Evolutionary conservation across 2,113 vertebrate genomes (phyloP).

Genomic region (Rhinoderma darwinii): DNA sequence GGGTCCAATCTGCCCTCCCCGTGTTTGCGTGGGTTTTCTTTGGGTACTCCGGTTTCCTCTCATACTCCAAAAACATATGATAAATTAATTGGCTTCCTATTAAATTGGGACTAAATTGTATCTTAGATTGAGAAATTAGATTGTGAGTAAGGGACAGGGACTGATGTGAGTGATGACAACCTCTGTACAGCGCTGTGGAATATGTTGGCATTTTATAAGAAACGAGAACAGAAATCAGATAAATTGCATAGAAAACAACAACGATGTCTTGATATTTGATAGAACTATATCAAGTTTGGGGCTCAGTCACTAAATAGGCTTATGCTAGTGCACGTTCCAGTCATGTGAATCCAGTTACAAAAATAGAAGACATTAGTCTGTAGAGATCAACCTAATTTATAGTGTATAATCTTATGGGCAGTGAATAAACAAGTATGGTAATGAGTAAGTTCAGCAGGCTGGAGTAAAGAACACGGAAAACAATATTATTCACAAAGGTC

Average conservation of each 20-base stretch:
- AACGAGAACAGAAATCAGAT: background rate
- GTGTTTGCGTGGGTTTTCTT: too few relatives aligned
- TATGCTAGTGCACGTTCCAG: background rate
- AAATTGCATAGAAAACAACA: background rate
- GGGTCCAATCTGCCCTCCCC: too few relatives aligned
- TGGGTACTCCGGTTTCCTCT: too few relatives aligned
- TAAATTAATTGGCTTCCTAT: too few relatives aligned
- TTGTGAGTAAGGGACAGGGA: too few relatives aligned
- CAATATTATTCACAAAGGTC: constrained; percentile 46
- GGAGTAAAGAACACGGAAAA: background rate
- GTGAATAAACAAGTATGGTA: constrained; percentile 6
- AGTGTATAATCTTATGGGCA: background rate
- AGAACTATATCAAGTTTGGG: too few relatives aligned
- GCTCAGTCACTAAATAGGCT: background rate
- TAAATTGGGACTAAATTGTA: too few relatives aligned
- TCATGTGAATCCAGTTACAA: background rate
- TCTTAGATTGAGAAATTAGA: too few relatives aligned
- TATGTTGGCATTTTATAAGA: background rate
- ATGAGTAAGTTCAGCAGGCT: background rate
- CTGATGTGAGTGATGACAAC: too few relatives aligned
- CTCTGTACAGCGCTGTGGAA: background rate
- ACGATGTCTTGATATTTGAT: too few relatives aligned
- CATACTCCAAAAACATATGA: too few relatives aligned
- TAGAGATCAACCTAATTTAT: constrained; percentile 6
- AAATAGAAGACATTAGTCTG: background rate